Evolutionary conservation across 2,888 invertebrate genomes (phyloP), one percentile per base, ranked within the genome.

Genomic region (Thymelicus acteon): DNA sequence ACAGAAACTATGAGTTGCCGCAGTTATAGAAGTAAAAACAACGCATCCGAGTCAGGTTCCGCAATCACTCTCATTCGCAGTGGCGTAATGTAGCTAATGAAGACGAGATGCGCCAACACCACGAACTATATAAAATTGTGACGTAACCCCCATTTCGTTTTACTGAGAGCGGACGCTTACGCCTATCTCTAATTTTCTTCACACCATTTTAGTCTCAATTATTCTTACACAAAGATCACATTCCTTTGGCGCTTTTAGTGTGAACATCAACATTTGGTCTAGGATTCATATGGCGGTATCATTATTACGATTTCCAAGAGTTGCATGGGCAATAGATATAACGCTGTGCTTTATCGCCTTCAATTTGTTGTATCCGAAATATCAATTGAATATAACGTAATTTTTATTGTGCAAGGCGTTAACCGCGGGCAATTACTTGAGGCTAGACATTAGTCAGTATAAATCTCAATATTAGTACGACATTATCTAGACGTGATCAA

Each of bases 41-140:
- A 71, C 60, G 63, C 67, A 72, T 72, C 73, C 73, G 62, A 69
- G 73, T 70, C 60, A 60, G 64, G 78, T 85, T 82, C 84, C 80
- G 86, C 82, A 88, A 88, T 80, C 78, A 78, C 76, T 81, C 81
- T 79, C 75, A 78, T 87, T 85, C 82, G 85, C 84, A 85, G 87
- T 73, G 73, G 76, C 72, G 67, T 61, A 76, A 73, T 69, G 67
- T 8, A 69, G 47, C 73, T 73, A 74, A 76, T 73, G 72, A 74
- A 75, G 67, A 67, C 67, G 60, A 65, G 73, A 73, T 69, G 74
- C 72, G 72, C 70, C 70, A 70, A 70, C 72, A 70, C 66, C 65
- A 61, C 71, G 71, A 49, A 66, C 65, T 71, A 66, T 67, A 73
- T 72, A 69, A 67, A 73, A 72, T 58, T 71, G 68, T 75, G 73